Conservation (phyloP, 2,113 vertebrate genomes). For the Octodon degus region DNA sequence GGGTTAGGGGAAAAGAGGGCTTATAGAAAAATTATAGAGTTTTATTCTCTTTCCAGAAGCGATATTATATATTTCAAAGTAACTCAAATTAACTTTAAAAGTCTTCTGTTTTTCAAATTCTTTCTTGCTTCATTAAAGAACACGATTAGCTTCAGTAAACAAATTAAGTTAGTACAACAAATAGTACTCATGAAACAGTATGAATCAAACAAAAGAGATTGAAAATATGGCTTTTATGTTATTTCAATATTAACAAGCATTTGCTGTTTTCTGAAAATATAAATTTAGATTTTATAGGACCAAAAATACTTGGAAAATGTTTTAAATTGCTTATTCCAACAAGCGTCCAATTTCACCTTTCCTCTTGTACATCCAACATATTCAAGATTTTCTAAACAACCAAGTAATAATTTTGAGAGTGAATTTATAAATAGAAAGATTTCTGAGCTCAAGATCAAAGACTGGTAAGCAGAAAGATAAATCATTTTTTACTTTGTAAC, state of each 20-base stretch:
- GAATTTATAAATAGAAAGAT: conserved; percentile 60
- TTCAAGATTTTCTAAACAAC: conserved; percentile 69
- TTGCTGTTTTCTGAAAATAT: conserved; percentile 66
- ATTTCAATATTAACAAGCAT: conserved; percentile 52
- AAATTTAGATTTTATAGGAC: conserved; percentile 62
- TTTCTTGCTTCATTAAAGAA: conserved; percentile 36
- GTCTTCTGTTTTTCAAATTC: background rate
- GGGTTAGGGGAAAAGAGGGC: background rate
- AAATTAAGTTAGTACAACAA: background rate
- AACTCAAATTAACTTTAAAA: conserved; percentile 23
- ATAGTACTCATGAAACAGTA: conserved; percentile 50
- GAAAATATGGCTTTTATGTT: conserved; percentile 27
- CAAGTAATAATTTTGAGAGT: conserved; percentile 58
- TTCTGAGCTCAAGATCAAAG: conserved; percentile 50
- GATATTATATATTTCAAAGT: background rate
- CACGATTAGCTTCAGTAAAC: background rate
- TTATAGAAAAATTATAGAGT: background rate
- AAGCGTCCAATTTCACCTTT: conserved; percentile 53
- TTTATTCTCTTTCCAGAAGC: conserved; percentile 21
- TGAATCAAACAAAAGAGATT: conserved; percentile 50
- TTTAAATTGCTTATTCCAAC: conserved; percentile 45
- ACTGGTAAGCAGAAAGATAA: conserved; percentile 61
- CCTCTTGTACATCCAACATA: conserved; percentile 49
- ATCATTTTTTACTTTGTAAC: conserved; percentile 55
- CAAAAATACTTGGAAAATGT: conserved; percentile 47